Evolutionary conservation across 2,797 vertebrate species (phyloP), one percentile per base, ranked within the genome.

Genomic region (Enteromius paludinosus): DNA sequence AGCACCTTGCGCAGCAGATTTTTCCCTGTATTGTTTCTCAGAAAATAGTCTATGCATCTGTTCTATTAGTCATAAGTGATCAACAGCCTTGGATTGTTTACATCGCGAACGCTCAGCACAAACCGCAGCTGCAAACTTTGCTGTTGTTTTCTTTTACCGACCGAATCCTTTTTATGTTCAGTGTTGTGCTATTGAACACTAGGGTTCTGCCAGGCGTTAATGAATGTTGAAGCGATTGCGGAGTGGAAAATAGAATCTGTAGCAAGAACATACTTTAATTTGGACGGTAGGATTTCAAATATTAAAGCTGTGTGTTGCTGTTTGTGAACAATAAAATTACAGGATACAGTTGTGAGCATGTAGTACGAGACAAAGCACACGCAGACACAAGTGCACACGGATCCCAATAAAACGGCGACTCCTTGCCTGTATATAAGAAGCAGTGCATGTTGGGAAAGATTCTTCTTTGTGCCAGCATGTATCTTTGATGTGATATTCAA

Each of bases 401-500:
- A 87, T 84, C 81, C 38, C 69, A 62, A 30, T 49, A 49, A 86
- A 84, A 83, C 77, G 88, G 23, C 64, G 52, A 87, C 70, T 87
- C 83, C 75, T 74, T 86, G 85, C 83, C 87, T 89, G 90, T 92
- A 92, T 89, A 93, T 94, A 92, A 90, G 87, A 90, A 89, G 88
- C 66, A 91, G 93, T 95, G 95, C 95, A 96, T 95, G 94, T 94
- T 88, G 81, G 92, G 90, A 92, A 89, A 89, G 74, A 83, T 84
- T 82, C 83, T 85, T 93, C 85, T 93, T 62, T 90, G 94, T 95
- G 93, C 94, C 93, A 94, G 94, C 93, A 95, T 94, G 93, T 89
- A 90, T 91, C 92, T 90, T 94, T 93, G 91, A 90, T 93, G 94
- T 95, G 91, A 90, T 87, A 88, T 94, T 92, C 90, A 90, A 92